A percentile compares a stretch with the other conserved stretches of the same genome.
phyloP scores from a whole-genome alignment of 2,888 invertebrate species.

The Aromia moschata region DNA sequence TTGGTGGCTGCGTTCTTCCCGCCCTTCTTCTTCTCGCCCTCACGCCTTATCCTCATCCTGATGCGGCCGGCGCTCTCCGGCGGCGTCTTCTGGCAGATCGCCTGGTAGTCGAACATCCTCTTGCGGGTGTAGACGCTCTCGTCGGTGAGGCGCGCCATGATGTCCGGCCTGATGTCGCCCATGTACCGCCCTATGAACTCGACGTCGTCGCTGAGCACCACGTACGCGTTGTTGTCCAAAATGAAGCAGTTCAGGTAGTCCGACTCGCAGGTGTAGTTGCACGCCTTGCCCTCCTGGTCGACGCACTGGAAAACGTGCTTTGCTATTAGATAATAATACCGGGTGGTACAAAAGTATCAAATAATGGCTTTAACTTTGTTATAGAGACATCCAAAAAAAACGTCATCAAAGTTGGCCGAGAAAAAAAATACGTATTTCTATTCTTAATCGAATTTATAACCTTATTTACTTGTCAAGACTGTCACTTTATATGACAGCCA shows the following conservation, averaged over 20 bases:
- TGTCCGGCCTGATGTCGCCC: slow-evolving; percentile 75
- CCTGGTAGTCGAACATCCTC: slow-evolving; percentile 85
- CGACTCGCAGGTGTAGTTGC: slow-evolving; percentile 64
- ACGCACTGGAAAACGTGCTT: background rate
- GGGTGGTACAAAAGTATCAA: too few species aligned
- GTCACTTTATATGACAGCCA: too few species aligned
- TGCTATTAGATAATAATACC: too few species aligned
- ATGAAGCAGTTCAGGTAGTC: slow-evolving; percentile 82
- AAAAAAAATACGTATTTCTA: too few species aligned
- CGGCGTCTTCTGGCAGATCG: slow-evolving; percentile 75
- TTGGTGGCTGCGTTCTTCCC: slow-evolving; percentile 55
- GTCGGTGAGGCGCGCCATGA: slow-evolving; percentile 78
- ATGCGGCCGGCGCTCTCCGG: slow-evolving; percentile 37
- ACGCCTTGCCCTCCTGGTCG: slow-evolving; percentile 4
- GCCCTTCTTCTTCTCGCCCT: slow-evolving; percentile 25
- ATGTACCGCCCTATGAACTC: slow-evolving; percentile 74
- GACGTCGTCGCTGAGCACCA: slow-evolving; percentile 78
- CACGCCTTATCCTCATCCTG: slow-evolving; percentile 31
- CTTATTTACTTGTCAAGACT: too few species aligned
- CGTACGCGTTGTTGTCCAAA: slow-evolving; percentile 89
- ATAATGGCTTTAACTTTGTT: too few species aligned
- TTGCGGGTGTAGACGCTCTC: slow-evolving; percentile 80
- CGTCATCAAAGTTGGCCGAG: too few species aligned
- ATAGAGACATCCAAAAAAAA: too few species aligned
- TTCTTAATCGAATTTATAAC: too few species aligned